These are phyloP conservation scores for Lytechinus pictus DNA, from an alignment of 35 echinoderm and acorn worm species.

Conservation along the genomic window DNA sequence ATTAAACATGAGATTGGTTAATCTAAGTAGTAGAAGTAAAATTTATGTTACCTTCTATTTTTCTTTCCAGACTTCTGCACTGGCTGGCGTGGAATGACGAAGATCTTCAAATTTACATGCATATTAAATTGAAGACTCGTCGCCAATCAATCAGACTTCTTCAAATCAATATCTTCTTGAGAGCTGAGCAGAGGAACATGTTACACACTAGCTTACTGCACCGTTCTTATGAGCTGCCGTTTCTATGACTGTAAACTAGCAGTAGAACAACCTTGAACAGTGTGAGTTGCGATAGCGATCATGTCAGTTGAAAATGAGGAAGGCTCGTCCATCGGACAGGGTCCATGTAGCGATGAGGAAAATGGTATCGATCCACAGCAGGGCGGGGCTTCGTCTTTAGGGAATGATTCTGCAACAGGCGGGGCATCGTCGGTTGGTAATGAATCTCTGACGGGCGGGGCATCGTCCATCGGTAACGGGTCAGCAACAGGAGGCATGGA, in stretches of 20 bases:
- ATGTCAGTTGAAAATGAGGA: conserved; percentile 14
- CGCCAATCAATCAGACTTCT: background rate
- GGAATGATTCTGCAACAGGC: conserved; percentile 44
- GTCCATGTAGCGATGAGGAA: conserved; percentile 11
- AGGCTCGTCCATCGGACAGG: background rate
- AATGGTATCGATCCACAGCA: background rate
- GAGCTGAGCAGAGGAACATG: background rate
- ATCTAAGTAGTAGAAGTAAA: too few relatives aligned
- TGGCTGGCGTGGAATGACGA: background rate
- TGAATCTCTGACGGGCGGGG: conserved; percentile 38
- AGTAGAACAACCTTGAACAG: background rate
- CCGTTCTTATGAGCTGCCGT: background rate
- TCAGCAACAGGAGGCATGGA: conserved; percentile 47
- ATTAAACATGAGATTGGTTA: too few relatives aligned
- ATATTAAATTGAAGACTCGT: background rate
- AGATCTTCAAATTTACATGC: background rate
- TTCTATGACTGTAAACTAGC: background rate
- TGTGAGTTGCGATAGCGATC: background rate
- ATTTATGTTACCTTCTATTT: background rate
- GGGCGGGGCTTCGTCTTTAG: background rate
- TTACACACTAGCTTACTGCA: background rate
- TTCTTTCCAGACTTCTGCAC: background rate
- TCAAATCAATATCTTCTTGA: background rate
- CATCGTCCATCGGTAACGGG: conserved; percentile 40
- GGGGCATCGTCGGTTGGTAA: conserved; percentile 14